Conservation (phyloP, 2,888 invertebrate species). For the Hirtodrosophila cameraria region DNA sequence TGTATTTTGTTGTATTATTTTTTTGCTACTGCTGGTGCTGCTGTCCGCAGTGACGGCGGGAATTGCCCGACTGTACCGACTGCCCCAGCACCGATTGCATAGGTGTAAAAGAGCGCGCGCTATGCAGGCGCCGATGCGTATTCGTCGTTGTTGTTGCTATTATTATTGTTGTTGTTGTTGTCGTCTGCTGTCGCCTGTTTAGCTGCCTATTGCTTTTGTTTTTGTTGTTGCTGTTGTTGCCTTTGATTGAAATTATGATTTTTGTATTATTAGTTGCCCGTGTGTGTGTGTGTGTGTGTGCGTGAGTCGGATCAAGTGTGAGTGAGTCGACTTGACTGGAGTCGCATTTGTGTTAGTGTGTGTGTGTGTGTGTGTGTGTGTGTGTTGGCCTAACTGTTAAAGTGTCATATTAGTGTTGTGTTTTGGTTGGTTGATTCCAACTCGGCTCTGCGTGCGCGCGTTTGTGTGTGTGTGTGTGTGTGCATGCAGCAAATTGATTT, state of each 20-base stretch:
- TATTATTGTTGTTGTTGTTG: slow-evolving; percentile 10
- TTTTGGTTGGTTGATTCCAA: slow-evolving; percentile 72
- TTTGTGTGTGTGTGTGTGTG: slow-evolving; percentile 33
- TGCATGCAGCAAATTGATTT: slow-evolving; percentile 72
- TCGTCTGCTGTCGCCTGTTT: slow-evolving; percentile 41
- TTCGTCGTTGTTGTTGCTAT: slow-evolving; percentile 45
- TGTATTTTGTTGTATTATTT: slow-evolving; percentile 21
- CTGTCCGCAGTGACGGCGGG: slow-evolving; percentile 31
- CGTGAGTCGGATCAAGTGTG: slow-evolving; percentile 46
- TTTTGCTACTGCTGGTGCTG: slow-evolving; percentile 25
- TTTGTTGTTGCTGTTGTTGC: slow-evolving; percentile 57
- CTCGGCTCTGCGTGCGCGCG: slow-evolving; percentile 14
- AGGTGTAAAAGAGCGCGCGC: slow-evolving; percentile 74
- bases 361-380: slow-evolving; percentile 20
- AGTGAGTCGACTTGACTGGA: slow-evolving; percentile 42
- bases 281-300: slow-evolving; percentile 24
- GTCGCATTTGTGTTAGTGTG: slow-evolving; percentile 16
- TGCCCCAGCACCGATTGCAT: slow-evolving; percentile 58
- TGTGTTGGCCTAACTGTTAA: slow-evolving; percentile 74
- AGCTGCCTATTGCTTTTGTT: slow-evolving; percentile 38
- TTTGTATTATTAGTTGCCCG: slow-evolving; percentile 64
- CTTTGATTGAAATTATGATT: slow-evolving; percentile 76
- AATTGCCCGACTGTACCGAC: slow-evolving; percentile 43
- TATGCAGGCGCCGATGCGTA: slow-evolving; percentile 75
- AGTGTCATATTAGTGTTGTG: slow-evolving; percentile 79